Base-by-base conservation (phyloP, 2,113 vertebrate species). In the Antennarius striatus region DNA sequence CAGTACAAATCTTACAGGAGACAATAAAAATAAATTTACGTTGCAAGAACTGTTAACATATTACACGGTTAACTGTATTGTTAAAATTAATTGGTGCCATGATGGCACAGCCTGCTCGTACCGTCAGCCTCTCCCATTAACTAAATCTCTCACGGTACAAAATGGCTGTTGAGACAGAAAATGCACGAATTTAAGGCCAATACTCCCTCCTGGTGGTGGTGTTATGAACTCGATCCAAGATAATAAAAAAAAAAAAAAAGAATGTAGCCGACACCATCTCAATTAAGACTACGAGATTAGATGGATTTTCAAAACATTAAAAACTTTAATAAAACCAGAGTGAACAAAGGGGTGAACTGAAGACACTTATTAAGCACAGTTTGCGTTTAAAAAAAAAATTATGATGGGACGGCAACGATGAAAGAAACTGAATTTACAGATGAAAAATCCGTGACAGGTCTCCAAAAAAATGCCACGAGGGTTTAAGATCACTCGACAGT, bases 281-380 rank as follows among this genome's bases (percentile, higher is more conserved):
- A 36, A 79, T 78, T 9, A 82, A 73, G 22, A 88, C 52, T 39
- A 15, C 32, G 55, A 83, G 68, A 82, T 77, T 43, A 65, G 32
- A 62, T 10, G 56, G 73, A 72, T 83, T 88, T 89, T 88, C 80
- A 72, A 89, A 89, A 88, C 83, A 88, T 91, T 90, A 91, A 91
- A 90, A 91, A 90, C 85, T 89, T 91, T 90, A 89, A 90, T 86
- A 90, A 88, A 89, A 88, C 79, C 82, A 90, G 79, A 83, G 78
- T 79, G 75, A 80, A 88, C 86, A 84, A 78, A 80, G 59, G 78
- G 77, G 66, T 76, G 70, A 88, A 87, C 72, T 82, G 71, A 88
- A 83, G 71, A 84, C 79, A 85, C 71, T 50, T 42, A 80, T 82
- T 88, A 30, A 29, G 5, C 63, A 77, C 62, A 39, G 45, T 80